These are phyloP conservation scores for Gymnocephalus cernua DNA, from an alignment of 2,113 vertebrate genomes.

Conservation along the genomic window DNA sequence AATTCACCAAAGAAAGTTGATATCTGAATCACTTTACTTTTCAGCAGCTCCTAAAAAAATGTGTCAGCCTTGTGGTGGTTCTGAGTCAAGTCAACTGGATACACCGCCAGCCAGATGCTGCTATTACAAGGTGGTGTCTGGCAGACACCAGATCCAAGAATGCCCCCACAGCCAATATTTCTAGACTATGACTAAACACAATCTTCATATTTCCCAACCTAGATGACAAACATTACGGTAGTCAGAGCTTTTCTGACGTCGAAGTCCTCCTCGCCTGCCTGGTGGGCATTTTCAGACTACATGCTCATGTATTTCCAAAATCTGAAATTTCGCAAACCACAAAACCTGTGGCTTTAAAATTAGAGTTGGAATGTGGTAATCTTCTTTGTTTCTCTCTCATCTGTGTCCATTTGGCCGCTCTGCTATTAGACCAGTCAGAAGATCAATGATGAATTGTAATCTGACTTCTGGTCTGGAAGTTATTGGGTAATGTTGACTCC, in stretches of 20 bases:
- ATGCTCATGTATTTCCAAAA: conserved; percentile 40
- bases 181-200: conserved; percentile 68
- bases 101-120: background rate
- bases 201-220: conserved; percentile 56
- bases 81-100: conserved; percentile 47
- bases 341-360: conserved; percentile 34
- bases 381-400: conserved; percentile 25
- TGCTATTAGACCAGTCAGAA: conserved; percentile 58
- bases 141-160: conserved; percentile 41
- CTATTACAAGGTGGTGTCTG: conserved; percentile 41
- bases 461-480: conserved; percentile 73
- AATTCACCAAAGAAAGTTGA: conserved; percentile 8
- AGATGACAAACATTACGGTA: conserved; percentile 41
- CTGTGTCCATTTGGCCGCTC: conserved; percentile 62
- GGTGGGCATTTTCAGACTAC: conserved; percentile 43
- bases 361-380: background rate
- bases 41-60: background rate
- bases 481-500: conserved; percentile 65
- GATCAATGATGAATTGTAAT: conserved; percentile 70
- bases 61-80: background rate
- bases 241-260: conserved; percentile 49
- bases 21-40: conserved; percentile 28
- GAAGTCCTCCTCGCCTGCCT: conserved; percentile 6
- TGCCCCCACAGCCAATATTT: conserved; percentile 55
- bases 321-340: conserved; percentile 29